Base-by-base conservation (phyloP, 2,888 invertebrate species). In the Nomada hirtipes region DNA sequence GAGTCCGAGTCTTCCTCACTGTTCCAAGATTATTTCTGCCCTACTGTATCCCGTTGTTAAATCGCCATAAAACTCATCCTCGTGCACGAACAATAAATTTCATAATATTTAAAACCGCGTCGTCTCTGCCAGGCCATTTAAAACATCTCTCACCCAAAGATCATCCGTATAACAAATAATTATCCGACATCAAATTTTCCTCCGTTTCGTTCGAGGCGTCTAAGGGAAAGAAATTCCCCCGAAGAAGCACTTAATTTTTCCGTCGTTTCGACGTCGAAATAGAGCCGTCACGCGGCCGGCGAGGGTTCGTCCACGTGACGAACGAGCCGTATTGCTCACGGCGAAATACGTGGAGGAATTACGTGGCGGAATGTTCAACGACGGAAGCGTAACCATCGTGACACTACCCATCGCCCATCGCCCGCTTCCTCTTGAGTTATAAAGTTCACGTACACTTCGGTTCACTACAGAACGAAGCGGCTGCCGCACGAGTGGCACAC, bases 291-390 rank as follows among this genome's bases (percentile, higher is more conserved):
- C 59, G 29, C 36, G 68, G 57, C 13, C 53, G 42, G n/a, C 67
- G 60, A 53, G 63, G 79, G 60, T 71, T 80, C 44, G 75, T 68
- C 59, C 44, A 18, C 73, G 73, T 67, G 78, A 80, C 72, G 79
- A 72, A 78, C 74, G 81, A 83, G 63, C 68, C 60, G 47, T 67
- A 63, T 23, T 72, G 67, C 57, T 57, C 42, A 20, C 59, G 47
- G 76, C 76, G 71, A 82, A 79, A 63, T 78, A 84, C 84, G 79
- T 50, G 79, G 55, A 72, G 68, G 75, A 80, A 86, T 87, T 86
- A 85, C 79, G 70, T 47, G 71, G 61, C 50, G 74, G 64, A 75
- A 68, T 76, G 83, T 50, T 50, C 71, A 42, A 23, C 26, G 71
- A 59, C 42, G 57, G 73, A 72, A 79, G 70, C 72, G 86, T 82